phyloP scores from a whole-genome alignment of 2,113 vertebrate species.

The Calyptomena viridis region DNA sequence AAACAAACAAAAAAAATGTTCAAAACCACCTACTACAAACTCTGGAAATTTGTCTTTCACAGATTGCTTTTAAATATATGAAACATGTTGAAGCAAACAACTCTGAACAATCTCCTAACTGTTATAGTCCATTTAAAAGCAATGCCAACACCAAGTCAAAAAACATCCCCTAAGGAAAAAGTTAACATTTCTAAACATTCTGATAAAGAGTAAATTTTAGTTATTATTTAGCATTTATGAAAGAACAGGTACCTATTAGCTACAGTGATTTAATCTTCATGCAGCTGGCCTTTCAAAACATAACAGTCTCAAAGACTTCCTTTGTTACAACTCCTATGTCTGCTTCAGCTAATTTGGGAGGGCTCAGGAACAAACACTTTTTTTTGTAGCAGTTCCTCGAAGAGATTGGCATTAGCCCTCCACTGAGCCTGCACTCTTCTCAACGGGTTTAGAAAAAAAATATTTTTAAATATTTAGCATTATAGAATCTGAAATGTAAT shows the following conservation, averaged over 20 bases:
- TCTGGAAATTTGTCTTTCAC: background rate
- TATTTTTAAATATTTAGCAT: background rate
- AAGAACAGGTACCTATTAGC: background rate
- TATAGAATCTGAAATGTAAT: background rate
- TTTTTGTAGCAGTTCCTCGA: background rate
- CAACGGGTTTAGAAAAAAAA: background rate
- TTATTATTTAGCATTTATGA: background rate
- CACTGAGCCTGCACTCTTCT: background rate
- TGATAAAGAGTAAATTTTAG: background rate
- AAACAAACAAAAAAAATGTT: background rate
- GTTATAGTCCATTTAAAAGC: background rate
- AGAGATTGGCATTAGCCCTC: background rate
- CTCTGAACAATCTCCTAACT: background rate
- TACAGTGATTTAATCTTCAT: background rate
- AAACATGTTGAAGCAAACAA: background rate
- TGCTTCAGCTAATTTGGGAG: background rate
- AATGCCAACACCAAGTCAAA: background rate
- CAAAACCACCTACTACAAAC: background rate
- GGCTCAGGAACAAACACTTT: background rate
- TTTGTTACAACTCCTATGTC: background rate
- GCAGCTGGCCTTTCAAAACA: background rate
- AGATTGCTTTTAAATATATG: background rate
- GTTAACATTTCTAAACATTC: background rate
- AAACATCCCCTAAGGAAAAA: background rate
- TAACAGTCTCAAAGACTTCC: background rate